Conservation (phyloP, 2,888 invertebrate genomes). For the Tenthredo amoena region DNA sequence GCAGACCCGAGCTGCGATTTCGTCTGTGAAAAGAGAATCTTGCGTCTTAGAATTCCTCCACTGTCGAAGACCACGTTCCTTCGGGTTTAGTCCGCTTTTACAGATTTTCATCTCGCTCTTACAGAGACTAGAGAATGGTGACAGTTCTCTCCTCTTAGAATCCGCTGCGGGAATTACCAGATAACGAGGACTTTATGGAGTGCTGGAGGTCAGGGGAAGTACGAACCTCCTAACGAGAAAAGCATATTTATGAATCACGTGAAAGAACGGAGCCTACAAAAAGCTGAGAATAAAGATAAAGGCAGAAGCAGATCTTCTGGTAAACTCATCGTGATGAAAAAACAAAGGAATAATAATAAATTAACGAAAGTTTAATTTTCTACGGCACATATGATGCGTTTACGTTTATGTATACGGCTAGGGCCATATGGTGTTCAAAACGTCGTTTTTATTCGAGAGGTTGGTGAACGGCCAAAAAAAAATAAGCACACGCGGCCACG, state of each 20-base stretch:
- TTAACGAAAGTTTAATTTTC: neutral
- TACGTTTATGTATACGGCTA: neutral
- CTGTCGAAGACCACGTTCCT: neutral
- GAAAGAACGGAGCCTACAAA: neutral
- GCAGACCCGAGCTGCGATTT: neutral
- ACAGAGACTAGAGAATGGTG: neutral
- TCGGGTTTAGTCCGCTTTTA: neutral
- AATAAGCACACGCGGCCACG: slow-evolving; percentile 17
- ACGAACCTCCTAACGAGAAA: slow-evolving; percentile 10
- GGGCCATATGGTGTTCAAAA: slow-evolving; percentile 16
- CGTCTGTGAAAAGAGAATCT: slow-evolving; percentile 1
- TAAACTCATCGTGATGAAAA: neutral
- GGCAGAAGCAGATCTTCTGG: neutral
- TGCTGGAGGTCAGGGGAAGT: slow-evolving; percentile 11
- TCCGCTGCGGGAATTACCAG: slow-evolving; percentile 29
- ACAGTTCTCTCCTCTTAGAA: neutral
- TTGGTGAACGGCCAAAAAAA: neutral
- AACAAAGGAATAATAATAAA: neutral
- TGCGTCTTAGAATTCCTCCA: slow-evolving; percentile 20
- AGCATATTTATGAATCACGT: slow-evolving; percentile 16
- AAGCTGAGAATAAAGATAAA: neutral
- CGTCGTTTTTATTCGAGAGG: neutral
- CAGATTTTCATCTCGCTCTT: neutral
- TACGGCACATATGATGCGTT: neutral
- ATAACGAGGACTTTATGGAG: slow-evolving; percentile 43